Conservation (phyloP, 2,888 invertebrate species). For the Ennomos fuscantarius region DNA sequence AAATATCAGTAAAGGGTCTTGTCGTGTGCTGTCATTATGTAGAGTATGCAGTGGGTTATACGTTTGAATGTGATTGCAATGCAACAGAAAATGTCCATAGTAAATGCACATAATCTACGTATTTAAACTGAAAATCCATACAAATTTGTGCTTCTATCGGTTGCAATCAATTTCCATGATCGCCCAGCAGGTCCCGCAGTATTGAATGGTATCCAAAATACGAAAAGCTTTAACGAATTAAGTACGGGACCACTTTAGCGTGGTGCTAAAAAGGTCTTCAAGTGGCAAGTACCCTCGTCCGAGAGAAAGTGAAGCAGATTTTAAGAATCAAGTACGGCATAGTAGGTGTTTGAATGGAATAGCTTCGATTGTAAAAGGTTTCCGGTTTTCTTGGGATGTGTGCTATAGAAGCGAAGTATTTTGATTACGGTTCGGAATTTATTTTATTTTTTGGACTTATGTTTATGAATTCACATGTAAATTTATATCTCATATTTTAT, state of each 20-base stretch:
- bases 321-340: slow-evolving; percentile 27
- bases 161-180: too few relatives aligned
- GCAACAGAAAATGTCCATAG: too few relatives aligned
- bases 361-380: slow-evolving; percentile 29
- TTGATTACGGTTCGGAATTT: slow-evolving; percentile 6
- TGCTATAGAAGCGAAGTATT: slow-evolving; percentile 20
- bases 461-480: background rate
- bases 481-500: too few relatives aligned
- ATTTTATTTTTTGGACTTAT: slow-evolving; percentile 9
- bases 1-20: slow-evolving; percentile 14
- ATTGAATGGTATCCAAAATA: slow-evolving; percentile 40
- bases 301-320: slow-evolving; percentile 28
- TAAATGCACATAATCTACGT: too few relatives aligned
- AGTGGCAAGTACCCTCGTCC: slow-evolving; percentile 37
- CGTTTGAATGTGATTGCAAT: slow-evolving; percentile 44
- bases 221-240: slow-evolving; percentile 44
- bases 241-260: slow-evolving; percentile 38
- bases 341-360: slow-evolving; percentile 25
- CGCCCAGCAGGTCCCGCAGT: slow-evolving; percentile 19
- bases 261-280: slow-evolving; percentile 48
- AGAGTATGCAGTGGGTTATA: slow-evolving; percentile 50
- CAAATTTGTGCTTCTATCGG: too few relatives aligned
- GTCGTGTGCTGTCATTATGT: slow-evolving; percentile 42
- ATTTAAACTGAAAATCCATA: too few relatives aligned
- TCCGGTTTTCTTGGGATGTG: slow-evolving; percentile 22